A percentile compares a stretch with the other conserved stretches of the same genome.
Conservation (phyloP, 2,888 invertebrate genomes). For the Molanna angustata region DNA sequence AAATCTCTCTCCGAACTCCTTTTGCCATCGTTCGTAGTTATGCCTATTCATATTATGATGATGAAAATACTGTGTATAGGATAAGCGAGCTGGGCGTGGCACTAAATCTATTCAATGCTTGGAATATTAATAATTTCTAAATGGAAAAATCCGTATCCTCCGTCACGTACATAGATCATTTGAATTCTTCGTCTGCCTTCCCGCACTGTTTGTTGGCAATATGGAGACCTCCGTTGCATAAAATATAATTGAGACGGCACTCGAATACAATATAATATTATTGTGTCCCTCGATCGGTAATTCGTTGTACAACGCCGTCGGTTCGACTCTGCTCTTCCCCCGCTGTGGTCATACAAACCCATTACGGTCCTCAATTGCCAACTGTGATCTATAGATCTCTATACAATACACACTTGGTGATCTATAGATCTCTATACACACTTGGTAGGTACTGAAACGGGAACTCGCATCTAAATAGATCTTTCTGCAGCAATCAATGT, state of each 20-base stretch:
- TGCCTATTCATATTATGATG: no score
- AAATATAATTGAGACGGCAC: conserved; percentile 20
- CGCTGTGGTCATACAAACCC: conserved; percentile 15
- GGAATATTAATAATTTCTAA: conserved; percentile 11
- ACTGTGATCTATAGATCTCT: no score
- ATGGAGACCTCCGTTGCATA: conserved; percentile 19
- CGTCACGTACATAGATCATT: conserved; percentile 22
- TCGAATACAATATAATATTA: conserved; percentile 19
- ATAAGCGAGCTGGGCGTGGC: conserved; percentile 6
- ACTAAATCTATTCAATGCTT: conserved; percentile 8
- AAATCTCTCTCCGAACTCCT: no score
- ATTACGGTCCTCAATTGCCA: conserved; percentile 14
- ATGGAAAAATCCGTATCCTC: not conserved
- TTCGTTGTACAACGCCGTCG: not conserved
- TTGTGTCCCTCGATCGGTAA: no score
- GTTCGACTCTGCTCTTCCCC: not conserved
- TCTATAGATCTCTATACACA: no score
- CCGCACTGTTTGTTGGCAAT: conserved; percentile 12
- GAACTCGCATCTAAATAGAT: no score
- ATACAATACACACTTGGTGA: no score
- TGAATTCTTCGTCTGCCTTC: conserved; percentile 15
- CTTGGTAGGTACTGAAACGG: no score
- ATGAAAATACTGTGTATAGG: no score
- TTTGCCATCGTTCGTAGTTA: no score
- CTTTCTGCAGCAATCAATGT: no score